Evolutionary conservation across 2,888 invertebrate genomes (phyloP), one percentile per base, ranked within the genome.

Genomic region (Steinernema scapterisci): DNA sequence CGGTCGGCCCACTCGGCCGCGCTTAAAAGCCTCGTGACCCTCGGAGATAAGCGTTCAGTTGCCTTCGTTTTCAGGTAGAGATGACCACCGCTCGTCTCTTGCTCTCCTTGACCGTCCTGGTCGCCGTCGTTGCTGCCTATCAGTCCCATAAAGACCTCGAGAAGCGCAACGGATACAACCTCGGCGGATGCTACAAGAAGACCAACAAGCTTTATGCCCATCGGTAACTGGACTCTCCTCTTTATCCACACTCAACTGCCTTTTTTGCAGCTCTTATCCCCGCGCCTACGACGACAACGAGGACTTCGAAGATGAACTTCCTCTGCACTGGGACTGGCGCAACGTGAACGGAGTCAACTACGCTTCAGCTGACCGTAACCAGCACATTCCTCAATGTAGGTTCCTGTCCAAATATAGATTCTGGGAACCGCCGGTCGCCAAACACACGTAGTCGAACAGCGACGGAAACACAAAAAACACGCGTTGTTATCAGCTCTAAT

Each of bases 301-400:
- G 43, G 83, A 83, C 75, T 79, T 82, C 70, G 79, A 77, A 63
- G 82, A 82, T 5, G 79, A 80, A 6, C 77, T 89, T 21, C 89
- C 89, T n/a, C 79, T 83, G 21, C 75, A 72, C 11, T 89, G 87
- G 87, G 90, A 90, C 78, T 90, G 89, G 89, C 83, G 89, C 78
- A 88, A 90, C 81, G 84, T 87, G 11, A 85, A 87, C 76, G 89
- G 89, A 21, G 81, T 84, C 48, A 89, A 89, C 82, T 90, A 88
- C 79, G 88, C 83, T 31, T 89, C 89, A 44, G 86, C 88, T 11
- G 89, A 89, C 19, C 82, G 90, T 72, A 90, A 90, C 78, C 90
- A 90, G 78, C 90, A 90, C 80, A 90, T 90, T 74, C 90, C 90
- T 13, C 88, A 89, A 77, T 89, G 89, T 89, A 63, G 54, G 75